Conservation (phyloP, 2,797 vertebrate species). For the Rhodeus uyekii region DNA sequence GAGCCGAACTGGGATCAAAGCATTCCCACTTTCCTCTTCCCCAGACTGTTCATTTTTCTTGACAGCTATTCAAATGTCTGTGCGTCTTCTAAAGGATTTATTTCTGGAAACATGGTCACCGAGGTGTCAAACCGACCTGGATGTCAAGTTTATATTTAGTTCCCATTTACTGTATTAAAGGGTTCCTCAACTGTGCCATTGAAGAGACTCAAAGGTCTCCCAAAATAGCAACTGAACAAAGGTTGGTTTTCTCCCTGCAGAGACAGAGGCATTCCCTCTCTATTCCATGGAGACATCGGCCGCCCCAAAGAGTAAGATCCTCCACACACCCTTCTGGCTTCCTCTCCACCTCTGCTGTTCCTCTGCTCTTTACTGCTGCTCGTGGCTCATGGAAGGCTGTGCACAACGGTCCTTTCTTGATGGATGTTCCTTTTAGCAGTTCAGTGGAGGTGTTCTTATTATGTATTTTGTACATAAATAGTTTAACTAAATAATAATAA, state of each 20-base stretch:
- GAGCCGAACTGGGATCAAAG: slow-evolving; percentile 21
- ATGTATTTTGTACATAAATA: neutral
- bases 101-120: neutral
- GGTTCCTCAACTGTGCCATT: neutral
- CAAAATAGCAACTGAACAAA: slow-evolving; percentile 52
- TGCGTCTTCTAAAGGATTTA: neutral
- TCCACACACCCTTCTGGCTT: slow-evolving; percentile 29
- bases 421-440: neutral
- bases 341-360: slow-evolving; percentile 52
- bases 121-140: neutral
- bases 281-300: slow-evolving; percentile 69
- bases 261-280: slow-evolving; percentile 61
- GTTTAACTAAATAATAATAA: neutral
- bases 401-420: neutral
- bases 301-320: slow-evolving; percentile 76
- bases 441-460: no score
- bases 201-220: slow-evolving; percentile 6
- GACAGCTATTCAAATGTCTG: neutral
- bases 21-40: neutral
- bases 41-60: neutral
- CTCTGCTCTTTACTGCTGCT: slow-evolving; percentile 13
- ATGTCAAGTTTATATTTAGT: neutral
- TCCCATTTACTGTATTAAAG: neutral
- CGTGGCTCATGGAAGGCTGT: neutral
- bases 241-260: slow-evolving; percentile 78